A percentile compares a stretch with the other conserved stretches of the same genome.
These are phyloP conservation scores for Conus ventricosus DNA, from an alignment of 1,140 invertebrate species.

Conservation along the genomic window DNA sequence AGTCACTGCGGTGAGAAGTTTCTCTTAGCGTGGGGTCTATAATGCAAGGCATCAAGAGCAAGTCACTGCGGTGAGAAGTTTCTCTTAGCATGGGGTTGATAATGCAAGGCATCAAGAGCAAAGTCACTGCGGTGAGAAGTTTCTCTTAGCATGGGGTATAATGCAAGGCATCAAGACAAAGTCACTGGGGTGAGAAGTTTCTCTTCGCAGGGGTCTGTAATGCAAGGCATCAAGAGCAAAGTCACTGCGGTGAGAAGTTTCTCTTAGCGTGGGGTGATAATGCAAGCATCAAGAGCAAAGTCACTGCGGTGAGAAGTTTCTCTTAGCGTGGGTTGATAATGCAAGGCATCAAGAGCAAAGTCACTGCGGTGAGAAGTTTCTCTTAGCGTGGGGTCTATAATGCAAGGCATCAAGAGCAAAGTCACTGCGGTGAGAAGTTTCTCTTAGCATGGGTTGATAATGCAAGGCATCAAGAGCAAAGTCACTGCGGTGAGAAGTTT, in stretches of 20 bases:
- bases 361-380: constrained; percentile 79
- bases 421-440: constrained; percentile 82
- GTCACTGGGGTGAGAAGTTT: constrained; percentile 82
- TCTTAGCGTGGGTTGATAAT: too few relatives aligned
- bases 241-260: constrained; percentile 79
- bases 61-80: constrained; percentile 82
- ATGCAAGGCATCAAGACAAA: constrained; percentile 83
- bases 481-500: constrained; percentile 79
- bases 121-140: constrained; percentile 80
- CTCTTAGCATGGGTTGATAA: too few relatives aligned
- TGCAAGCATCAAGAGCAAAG: constrained; percentile 84
- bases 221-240: constrained; percentile 84
- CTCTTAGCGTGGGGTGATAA: too few relatives aligned
- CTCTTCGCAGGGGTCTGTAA: too few relatives aligned
- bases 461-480: constrained; percentile 84
- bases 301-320: constrained; percentile 81
- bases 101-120: constrained; percentile 84
- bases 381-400: too few relatives aligned
- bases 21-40: background rate
- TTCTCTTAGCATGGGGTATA: background rate
- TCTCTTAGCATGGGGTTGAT: too few relatives aligned
- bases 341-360: constrained; percentile 85
- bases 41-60: constrained; percentile 82
- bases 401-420: constrained; percentile 84
- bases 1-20: constrained; percentile 79